Evolutionary conservation across 2,797 vertebrate species (phyloP), one percentile per base, ranked within the genome.

Genomic region (Lacerta agilis): DNA sequence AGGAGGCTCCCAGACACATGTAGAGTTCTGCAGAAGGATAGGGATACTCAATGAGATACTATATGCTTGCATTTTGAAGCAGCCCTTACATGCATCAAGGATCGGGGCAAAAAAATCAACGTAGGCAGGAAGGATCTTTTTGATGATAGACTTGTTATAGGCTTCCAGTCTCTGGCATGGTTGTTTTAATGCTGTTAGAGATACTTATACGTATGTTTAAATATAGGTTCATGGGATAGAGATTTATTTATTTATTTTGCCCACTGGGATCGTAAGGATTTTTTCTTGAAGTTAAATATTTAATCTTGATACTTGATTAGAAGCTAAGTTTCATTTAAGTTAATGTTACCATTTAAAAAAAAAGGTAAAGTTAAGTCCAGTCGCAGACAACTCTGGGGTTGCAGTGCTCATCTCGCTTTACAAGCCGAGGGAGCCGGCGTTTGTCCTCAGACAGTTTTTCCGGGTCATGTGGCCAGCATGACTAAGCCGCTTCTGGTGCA

Each of bases 231-330:
- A n/a, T 76, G 75, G 6, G 25, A 66, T 20, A 85, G 75, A 33
- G 41, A 45, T 43, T 43, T 43, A 55, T 55, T 49, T 49, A 49
- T 13, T 55, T 55, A 15, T 49, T 43, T 43, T 8, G 5, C 17
- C 75, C 20, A 4, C 29, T 76, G 41, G 38, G 38, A 67, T 67
- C 41, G 23, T 41, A 85, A 20, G 25, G 18, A 29, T 10, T 8
- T 33, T 77, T 77, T 67, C 38, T 85, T 66, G 27, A 67, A 78
- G 66, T 78, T 67, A 78, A 78, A 77, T 33, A n/a, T 78, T 78
- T 67, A 64, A 61, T 84, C 49, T n/a, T 77, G 55, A 77, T 43
- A 43, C 75, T 49, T 49, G 27, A 86, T 67, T 45, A 67, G 36
- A 77, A 85, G 36, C 38, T 33, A 67, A 67, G 38, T 17, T 45